Base-by-base conservation (phyloP, 1,140 invertebrate species). In the Eupeodes corollae region DNA sequence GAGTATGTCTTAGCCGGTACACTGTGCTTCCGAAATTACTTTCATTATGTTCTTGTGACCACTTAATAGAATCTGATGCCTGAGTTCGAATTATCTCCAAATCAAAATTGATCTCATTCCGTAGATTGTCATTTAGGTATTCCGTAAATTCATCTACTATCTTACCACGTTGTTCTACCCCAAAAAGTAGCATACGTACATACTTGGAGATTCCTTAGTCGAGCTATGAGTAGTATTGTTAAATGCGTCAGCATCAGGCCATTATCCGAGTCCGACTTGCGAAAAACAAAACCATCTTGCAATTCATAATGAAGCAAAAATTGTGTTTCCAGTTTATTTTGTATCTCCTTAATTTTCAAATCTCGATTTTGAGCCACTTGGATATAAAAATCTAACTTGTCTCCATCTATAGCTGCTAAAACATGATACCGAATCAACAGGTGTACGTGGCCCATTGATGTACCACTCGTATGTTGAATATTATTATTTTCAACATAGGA, bases 371-470 rank as follows among this genome's bases (percentile, higher is more conserved):
- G 50, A 8, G 42, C 16, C 14, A 18, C 30, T 34, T 30, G 30
- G 15, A 48, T 18, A 8, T 42, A 26, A 15, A 45, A 44, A 18
- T 52, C 43, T 12, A 52, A 30, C 10, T 48, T 42, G 6, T 41
- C 18, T 11, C 13, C 21, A 19, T 46, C 43, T 2, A 42, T 32
- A 11, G 14, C 16, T 11, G 31, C 43, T 12, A 51, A 15, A 13
- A 26, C 11, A 8, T 12, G 34, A 37, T 12, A 35, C 8, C 51
- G 13, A 68, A 8, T 61, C 50, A 49, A 48, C 48, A n/a, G 58
- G 58, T 44, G n/a, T 45, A 42, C 46, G 67, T 44, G 47, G 73
- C 67, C 58, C 51, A 64, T 54, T 5, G 67, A 46, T 0, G 56
- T 42, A 5, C 53, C 43, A 9, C 49, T 52, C 61, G 35, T 39